These are phyloP conservation scores for Oxygymnocypris stewartii DNA, from an alignment of 2,113 vertebrate species.

Conservation along the genomic window DNA sequence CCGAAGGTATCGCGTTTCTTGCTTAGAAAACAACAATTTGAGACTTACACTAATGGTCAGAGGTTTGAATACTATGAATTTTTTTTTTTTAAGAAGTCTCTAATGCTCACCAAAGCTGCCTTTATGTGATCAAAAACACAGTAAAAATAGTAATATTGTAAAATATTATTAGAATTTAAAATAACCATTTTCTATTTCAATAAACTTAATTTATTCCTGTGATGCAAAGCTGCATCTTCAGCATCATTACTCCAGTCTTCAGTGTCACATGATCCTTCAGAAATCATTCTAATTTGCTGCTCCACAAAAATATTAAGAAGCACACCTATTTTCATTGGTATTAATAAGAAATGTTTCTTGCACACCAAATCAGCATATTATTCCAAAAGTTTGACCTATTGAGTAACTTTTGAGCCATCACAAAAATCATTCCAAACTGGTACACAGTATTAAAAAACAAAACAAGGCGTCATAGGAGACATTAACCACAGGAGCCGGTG, in stretches of 20 bases:
- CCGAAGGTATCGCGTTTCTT: conserved; percentile 67
- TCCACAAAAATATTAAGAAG: no score
- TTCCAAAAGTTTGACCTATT: neutral
- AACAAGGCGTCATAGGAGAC: conserved; percentile 64
- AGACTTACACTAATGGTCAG: conserved; percentile 35
- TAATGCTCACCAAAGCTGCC: neutral
- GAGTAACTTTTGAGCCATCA: neutral
- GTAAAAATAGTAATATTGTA: neutral
- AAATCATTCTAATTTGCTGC: no score
- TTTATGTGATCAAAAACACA: neutral
- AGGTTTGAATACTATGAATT: neutral
- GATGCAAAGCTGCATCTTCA: neutral
- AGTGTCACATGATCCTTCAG: neutral
- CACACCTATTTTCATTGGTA: no score
- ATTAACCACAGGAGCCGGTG: conserved; percentile 58
- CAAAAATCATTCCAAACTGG: conserved; percentile 48
- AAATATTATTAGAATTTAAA: neutral
- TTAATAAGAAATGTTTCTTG: no score
- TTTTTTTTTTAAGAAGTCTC: neutral
- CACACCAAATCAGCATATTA: no score
- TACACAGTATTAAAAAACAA: conserved; percentile 59
- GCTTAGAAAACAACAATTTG: conserved; percentile 68
- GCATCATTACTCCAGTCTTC: neutral
- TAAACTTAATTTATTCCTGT: neutral
- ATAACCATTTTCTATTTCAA: no score